Evolutionary conservation across 2,888 invertebrate genomes (phyloP).

Genomic region (Gandaritis pyraliata): DNA sequence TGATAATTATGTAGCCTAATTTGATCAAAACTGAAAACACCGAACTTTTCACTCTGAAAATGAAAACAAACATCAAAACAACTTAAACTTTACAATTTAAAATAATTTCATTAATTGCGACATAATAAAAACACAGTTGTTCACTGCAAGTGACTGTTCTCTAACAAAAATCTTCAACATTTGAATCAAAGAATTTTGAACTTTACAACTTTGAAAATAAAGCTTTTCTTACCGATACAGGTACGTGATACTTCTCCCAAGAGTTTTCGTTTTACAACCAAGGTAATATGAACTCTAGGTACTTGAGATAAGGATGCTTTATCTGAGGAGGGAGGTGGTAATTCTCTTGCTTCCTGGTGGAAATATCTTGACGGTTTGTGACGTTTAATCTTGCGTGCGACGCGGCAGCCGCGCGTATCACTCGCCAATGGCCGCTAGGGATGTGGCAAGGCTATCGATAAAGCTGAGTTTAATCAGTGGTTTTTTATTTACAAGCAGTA

Average conservation of each 20-base stretch:
- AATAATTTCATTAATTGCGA: conserved; percentile 54
- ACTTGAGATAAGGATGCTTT: conserved; percentile 42
- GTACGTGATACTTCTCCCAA: conserved; percentile 30
- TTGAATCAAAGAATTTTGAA: conserved; percentile 11
- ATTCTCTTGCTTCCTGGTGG: conserved; percentile 53
- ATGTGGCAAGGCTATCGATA: conserved; percentile 43
- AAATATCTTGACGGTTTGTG: conserved; percentile 77
- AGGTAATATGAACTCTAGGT: conserved; percentile 47
- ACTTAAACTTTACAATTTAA: conserved; percentile 36
- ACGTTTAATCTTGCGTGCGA: conserved; percentile 84
- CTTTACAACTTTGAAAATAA: conserved; percentile 12
- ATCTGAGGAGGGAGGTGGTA: conserved; percentile 47
- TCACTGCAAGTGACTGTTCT: conserved; percentile 69
- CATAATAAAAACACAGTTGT: conserved; percentile 57
- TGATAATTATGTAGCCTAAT: too few relatives aligned
- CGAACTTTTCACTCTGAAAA: conserved; percentile 17
- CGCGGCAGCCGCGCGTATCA: conserved; percentile 79
- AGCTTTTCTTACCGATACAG: conserved; percentile 9
- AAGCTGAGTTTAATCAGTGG: neutral
- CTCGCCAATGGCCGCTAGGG: conserved; percentile 65
- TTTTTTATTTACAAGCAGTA: neutral
- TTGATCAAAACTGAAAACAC: conserved; percentile 5
- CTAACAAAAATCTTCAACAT: conserved; percentile 42
- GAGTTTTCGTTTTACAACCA: conserved; percentile 11
- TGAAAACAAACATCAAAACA: conserved; percentile 29